Base-by-base conservation (phyloP, 2,888 invertebrate genomes). In the Phragmatobia fuliginosa region DNA sequence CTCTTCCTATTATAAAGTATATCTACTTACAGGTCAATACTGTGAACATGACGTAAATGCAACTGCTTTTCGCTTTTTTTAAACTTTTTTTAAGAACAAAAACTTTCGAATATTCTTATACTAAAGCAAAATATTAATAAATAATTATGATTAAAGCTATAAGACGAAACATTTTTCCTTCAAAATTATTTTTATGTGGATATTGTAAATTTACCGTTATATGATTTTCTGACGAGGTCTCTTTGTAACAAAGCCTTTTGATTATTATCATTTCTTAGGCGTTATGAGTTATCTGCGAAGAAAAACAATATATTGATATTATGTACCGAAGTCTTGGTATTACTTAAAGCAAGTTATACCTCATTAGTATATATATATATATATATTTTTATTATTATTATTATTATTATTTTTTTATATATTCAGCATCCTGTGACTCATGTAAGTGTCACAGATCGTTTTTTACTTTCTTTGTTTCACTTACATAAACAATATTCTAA, bases 301-400 rank as follows among this genome's bases (percentile, higher is more conserved):
- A 58, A 60, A 66, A 66, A 74, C 64, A 71, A 66, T 64, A 71
- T 61, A 60, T 65, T 77, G 72, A 77, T 73, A 68, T 79, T 64
- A 61, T 58, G 70, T 75, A 67, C 73, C 67, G 67, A 80, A 77
- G 73, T 74, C 68, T 71, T 67, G 76, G 67, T 71, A 67, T 68
- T 73, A 73, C 75, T 73, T 63, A 75, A 70, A 78, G 80, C 75
- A 73, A 79, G 79, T 83, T 78, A 80, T 73, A 74, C 70, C 70
- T 71, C 79, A 67, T 62, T 68, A 72, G 72, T 70, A 71, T 81
- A 83, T 83, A n/a, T n/a, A n/a, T n/a, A n/a, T n/a, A n/a, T n/a
- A n/a, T n/a, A n/a, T n/a, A n/a, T n/a, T n/a, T n/a, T n/a, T n/a
- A n/a, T n/a, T n/a, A n/a, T n/a, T n/a, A n/a, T n/a, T n/a, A n/a